Evolutionary conservation across 2,888 invertebrate species (phyloP).

Genomic region (Drosophila borborema): DNA sequence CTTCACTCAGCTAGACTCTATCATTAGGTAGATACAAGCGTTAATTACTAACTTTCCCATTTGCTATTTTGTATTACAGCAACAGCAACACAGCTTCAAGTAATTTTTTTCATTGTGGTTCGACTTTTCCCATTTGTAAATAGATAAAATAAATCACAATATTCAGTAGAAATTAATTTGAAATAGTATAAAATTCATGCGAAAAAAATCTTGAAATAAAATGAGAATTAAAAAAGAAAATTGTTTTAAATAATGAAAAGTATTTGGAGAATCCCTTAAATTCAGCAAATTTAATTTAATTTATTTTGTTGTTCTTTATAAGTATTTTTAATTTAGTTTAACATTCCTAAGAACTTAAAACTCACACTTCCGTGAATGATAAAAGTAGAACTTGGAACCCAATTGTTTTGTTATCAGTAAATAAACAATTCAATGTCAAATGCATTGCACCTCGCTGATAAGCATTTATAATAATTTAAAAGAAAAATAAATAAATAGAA

Average conservation of each 20-base stretch:
- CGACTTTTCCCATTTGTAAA: background rate
- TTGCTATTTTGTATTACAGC: conserved; percentile 13
- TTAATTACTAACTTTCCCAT: conserved; percentile 54
- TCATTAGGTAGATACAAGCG: conserved; percentile 31
- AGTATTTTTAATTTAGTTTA: too few relatives aligned
- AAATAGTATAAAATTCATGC: background rate
- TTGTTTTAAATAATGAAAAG: too few relatives aligned
- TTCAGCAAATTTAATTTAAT: too few relatives aligned
- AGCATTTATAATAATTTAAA: background rate
- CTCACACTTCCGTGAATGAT: conserved; percentile 50
- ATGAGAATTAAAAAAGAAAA: too few relatives aligned
- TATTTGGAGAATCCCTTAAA: too few relatives aligned
- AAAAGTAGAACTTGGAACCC: conserved; percentile 20
- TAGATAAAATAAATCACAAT: background rate
- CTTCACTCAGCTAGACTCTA: conserved; percentile 16
- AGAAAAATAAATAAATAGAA: background rate
- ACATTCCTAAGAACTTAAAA: background rate
- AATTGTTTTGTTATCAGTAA: conserved; percentile 19
- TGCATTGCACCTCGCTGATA: background rate
- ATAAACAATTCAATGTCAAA: conserved; percentile 1
- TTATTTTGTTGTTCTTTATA: background rate
- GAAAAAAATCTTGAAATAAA: background rate
- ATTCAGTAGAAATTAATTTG: background rate
- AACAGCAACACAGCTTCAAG: background rate
- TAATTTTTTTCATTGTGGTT: background rate